Conservation (phyloP, 2,797 vertebrate species). For the Staurois parvus region DNA sequence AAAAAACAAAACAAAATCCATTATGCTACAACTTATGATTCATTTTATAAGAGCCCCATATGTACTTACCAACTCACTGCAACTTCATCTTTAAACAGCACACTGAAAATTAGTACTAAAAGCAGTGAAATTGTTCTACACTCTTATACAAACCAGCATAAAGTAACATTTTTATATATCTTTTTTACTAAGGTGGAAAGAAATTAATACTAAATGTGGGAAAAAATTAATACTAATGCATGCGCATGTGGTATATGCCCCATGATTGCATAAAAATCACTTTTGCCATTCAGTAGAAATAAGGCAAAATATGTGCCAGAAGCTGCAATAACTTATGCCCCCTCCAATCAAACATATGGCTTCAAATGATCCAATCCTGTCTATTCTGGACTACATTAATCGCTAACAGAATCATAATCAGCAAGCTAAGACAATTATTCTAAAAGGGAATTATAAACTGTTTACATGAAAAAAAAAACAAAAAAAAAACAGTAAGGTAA, state of each 20-base stretch:
- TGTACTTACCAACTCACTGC: conserved; percentile 81
- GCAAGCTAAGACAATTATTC: not conserved
- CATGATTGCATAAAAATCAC: not conserved
- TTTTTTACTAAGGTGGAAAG: not conserved
- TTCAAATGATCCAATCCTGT: not conserved
- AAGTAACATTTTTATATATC: conserved; percentile 73
- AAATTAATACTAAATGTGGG: not conserved
- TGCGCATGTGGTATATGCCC: not conserved
- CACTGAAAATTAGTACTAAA: conserved; percentile 78
- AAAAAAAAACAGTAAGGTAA: not conserved
- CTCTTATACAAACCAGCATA: conserved; percentile 81
- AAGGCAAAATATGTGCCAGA: not conserved
- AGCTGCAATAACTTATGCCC: not conserved
- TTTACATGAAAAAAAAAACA: not conserved
- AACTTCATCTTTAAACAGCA: conserved; percentile 79
- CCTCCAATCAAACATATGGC: not conserved
- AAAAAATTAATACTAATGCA: not conserved
- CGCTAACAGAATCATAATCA: not conserved
- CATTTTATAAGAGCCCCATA: conserved; percentile 72
- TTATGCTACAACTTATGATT: conserved; percentile 58
- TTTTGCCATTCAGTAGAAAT: not conserved
- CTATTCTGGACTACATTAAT: not conserved
- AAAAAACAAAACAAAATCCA: no score
- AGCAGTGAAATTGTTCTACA: conserved; percentile 79
- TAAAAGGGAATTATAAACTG: not conserved